Evolutionary conservation across 1,140 invertebrate genomes (phyloP), one percentile per base, ranked within the genome.

Genomic region (Ruditapes philippinarum): DNA sequence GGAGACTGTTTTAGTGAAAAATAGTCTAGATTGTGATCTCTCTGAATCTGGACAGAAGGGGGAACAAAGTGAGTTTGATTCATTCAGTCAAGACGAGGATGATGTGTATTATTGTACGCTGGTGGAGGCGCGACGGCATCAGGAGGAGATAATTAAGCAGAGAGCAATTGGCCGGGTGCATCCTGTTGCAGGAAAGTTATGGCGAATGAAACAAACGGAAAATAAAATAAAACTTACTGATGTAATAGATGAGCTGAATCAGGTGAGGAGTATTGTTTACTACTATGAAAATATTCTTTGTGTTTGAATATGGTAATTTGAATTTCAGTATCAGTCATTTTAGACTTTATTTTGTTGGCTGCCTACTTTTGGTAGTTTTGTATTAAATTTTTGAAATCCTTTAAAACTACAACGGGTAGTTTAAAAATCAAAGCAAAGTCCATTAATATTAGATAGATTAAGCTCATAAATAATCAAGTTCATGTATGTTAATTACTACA

Each of bases 1-100:
- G 11, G n/a, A 54, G 51, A n/a, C 51, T 14, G 51, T 22, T n/a
- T 54, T 4, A 4, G 19, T 14, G 0, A 51, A 60, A 9, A 31
- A 14, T 57, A 19, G 1, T 25, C 7, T 57, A 4, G 19, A 80
- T 14, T 28, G n/a, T n/a, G 57, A 62, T 1, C n/a, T 28, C 3
- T 4, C 25, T 36, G 76, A 38, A 40, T 3, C 76, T 36, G 33
- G 11, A 4, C 42, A 78, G 28, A n/a, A 14, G 1, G n/a, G 40
- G 31, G 74, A 88, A 38, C 68, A 19, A 31, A 19, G 7, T 49
- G 85, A 65, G 36, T 68, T 78, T 51, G 84, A 76, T 31, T 68
- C 68, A 38, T 95, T 97, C 96, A 91, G 96, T 94, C 54, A 94
- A 91, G 89, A 92, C 97, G 51, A 95, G 97, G 85, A 84, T 93